A percentile compares a stretch with the other conserved stretches of the same genome.
Evolutionary conservation across 2,888 invertebrate genomes (phyloP).

Genomic region (Sminthurides aquaticus): DNA sequence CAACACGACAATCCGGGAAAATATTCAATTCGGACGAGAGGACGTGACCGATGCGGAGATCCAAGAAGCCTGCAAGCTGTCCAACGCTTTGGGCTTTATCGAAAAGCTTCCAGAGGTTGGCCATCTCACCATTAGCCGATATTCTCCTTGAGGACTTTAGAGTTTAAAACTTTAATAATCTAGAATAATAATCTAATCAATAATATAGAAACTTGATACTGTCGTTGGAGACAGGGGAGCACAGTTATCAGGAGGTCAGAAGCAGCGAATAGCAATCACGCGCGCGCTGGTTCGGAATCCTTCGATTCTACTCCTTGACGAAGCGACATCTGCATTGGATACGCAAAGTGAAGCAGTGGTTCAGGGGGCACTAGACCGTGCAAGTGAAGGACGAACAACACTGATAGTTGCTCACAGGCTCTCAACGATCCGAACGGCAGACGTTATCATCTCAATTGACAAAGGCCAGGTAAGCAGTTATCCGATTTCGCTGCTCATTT

Average conservation of each 20-base stretch:
- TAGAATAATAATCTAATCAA: no score
- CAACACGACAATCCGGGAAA: not conserved
- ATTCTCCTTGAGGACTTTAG: not conserved
- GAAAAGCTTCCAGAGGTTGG: slow-evolving; percentile 62
- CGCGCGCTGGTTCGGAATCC: slow-evolving; percentile 63
- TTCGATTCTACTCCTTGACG: slow-evolving; percentile 50
- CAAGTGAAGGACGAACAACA: slow-evolving; percentile 46
- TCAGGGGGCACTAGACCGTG: slow-evolving; percentile 52
- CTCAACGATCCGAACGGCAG: slow-evolving; percentile 47
- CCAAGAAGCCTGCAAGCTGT: slow-evolving; percentile 61
- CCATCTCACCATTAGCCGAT: not conserved
- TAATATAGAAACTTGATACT: slow-evolving; percentile 63
- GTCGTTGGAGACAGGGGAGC: slow-evolving; percentile 71
- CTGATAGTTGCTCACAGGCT: slow-evolving; percentile 49
- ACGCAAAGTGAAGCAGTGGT: slow-evolving; percentile 51
- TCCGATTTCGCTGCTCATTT: no score
- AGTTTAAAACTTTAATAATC: not conserved
- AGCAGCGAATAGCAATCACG: slow-evolving; percentile 77
- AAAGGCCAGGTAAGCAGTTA: slow-evolving; percentile 44
- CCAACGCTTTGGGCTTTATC: slow-evolving; percentile 70
- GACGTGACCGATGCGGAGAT: slow-evolving; percentile 60
- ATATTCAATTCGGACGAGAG: slow-evolving; percentile 54
- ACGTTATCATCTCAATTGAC: slow-evolving; percentile 46
- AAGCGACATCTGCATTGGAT: slow-evolving; percentile 53
- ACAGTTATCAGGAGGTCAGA: slow-evolving; percentile 74